Conservation (phyloP, 2,113 vertebrate species). For the Suricata suricatta region DNA sequence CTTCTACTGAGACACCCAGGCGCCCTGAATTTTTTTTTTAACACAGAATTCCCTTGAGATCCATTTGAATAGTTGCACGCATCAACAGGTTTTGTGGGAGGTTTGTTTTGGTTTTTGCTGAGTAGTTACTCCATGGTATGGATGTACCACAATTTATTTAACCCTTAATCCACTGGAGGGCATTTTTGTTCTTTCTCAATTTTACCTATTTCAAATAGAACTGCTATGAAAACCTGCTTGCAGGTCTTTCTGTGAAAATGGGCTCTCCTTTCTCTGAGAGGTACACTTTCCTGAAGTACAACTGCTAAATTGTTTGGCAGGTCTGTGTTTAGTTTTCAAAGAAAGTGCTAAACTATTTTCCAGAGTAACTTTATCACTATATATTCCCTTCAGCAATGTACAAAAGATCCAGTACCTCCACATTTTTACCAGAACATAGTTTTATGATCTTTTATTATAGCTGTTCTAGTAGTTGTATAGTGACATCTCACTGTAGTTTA, state of each 20-base stretch:
- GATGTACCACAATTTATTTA: not conserved
- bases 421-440: slow-evolving; percentile 16
- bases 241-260: not conserved
- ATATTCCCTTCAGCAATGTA: not conserved
- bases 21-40: not conserved
- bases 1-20: no score
- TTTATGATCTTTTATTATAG: slow-evolving; percentile 20
- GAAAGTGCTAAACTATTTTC: slow-evolving; percentile 17
- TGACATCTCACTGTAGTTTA: not conserved
- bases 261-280: slow-evolving; percentile 21
- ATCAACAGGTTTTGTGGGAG: not conserved
- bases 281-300: not conserved
- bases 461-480: not conserved
- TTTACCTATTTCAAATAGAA: not conserved
- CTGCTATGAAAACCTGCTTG: slow-evolving; percentile 47
- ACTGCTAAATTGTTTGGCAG: not conserved
- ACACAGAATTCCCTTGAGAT: not conserved
- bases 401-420: not conserved
- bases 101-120: not conserved
- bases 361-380: not conserved
- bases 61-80: not conserved
- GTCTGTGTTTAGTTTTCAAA: not conserved
- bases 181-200: slow-evolving; percentile 42
- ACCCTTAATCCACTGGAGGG: not conserved
- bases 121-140: not conserved